Percentiles rank a stretch among this genome's conserved stretches.
These are phyloP conservation scores for Nymphalis c-album DNA, from an alignment of 2,888 invertebrate genomes.

Conservation along the genomic window DNA sequence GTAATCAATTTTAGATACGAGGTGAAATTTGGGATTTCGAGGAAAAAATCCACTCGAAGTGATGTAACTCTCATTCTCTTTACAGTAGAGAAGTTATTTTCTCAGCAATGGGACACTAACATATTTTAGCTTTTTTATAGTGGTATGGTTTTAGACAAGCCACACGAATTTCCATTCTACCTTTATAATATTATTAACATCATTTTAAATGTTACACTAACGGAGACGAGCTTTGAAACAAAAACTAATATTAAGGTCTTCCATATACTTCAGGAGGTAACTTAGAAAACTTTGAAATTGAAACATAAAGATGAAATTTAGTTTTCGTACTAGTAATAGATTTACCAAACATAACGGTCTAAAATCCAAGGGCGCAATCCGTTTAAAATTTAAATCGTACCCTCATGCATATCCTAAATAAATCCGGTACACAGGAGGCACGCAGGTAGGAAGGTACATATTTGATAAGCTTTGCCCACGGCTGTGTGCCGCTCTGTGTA, in stretches of 20 bases:
- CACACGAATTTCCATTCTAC: no score
- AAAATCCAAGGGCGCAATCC: constrained; percentile 80
- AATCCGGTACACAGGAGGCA: constrained; percentile 74
- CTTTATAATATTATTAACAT: no score
- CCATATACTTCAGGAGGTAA: not conserved
- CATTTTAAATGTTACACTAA: no score
- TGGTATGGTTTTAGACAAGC: no score
- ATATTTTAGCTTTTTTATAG: no score
- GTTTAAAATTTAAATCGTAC: constrained; percentile 81
- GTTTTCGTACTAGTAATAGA: constrained; percentile 66
- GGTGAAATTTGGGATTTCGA: no score
- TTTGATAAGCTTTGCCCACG: constrained; percentile 72
- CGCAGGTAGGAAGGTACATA: constrained; percentile 79
- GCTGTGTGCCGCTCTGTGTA: constrained; percentile 57
- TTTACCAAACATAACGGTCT: constrained; percentile 73
- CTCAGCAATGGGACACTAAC: no score
- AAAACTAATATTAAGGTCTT: not conserved
- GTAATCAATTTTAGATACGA: no score
- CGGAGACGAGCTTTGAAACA: no score
- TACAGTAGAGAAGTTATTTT: no score
- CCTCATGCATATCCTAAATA: constrained; percentile 82
- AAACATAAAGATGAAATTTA: constrained; percentile 64
- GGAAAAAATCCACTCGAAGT: no score
- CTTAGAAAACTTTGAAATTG: constrained; percentile 56
- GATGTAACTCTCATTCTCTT: no score